Base-by-base conservation (phyloP, 2,888 invertebrate species). In the Limnephilus auricula region DNA sequence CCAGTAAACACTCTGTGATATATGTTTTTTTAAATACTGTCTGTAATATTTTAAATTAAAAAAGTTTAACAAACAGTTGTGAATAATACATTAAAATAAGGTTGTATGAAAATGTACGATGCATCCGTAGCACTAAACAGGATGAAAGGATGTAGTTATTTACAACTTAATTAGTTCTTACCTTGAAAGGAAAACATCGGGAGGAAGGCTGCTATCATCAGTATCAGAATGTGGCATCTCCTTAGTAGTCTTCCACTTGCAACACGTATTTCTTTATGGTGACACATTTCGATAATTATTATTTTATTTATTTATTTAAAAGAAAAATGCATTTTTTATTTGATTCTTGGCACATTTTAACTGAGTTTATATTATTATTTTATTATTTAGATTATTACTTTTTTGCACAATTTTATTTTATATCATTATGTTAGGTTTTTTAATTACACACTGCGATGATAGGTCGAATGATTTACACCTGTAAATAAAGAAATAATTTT, bases 171-270 rank as follows among this genome's bases (percentile, higher is more conserved):
- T 82, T 31, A 34, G 5, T 82, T 84, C 93, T 92, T 91, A 93
- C 93, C 93, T 91, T 92, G 90, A 40, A 91, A 91, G 10, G 92
- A 85, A 83, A 89, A 93, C 89, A 91, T 90, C 6, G 93, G 92
- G 9, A 91, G 91, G 79, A 93, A 90, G 37, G 80, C 86, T 78
- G 78, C 89, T 37, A 87, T 89, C 50, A 93, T 90, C 31, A 92
- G 90, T 50, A 93, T 89, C 30, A 90, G 83, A 50, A 90, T 89
- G 18, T 92, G 93, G 45, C 90, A 91, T 84, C 91, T 90, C 45
- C 89, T 91, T 32, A 90, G 32, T n/a, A 90, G 85, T 45, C 91
- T 90, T 79, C 91, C 90, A 85, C 89, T 88, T 31, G 79, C 31
- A 25, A 87, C 80, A 31, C 86, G 86, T 32, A 45, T 86, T 50